Evolutionary conservation across 2,888 invertebrate genomes (phyloP).

Genomic region (Dendrolimus houi): DNA sequence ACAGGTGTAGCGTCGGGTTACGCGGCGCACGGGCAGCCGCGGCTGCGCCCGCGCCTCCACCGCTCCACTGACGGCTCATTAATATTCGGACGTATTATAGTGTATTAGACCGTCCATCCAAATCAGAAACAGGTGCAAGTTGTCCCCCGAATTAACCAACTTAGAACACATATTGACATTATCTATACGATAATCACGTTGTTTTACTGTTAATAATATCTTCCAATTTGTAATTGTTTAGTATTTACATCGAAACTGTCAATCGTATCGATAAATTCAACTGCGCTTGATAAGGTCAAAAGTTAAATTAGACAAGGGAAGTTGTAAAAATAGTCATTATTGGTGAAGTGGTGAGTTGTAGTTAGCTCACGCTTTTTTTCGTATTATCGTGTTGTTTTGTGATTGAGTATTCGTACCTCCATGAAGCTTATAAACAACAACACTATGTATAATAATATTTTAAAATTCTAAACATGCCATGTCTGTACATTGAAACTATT

Average conservation of each 20-base stretch:
- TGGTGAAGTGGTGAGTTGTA: neutral
- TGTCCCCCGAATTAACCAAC: conserved; percentile 43
- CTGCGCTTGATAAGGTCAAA: neutral
- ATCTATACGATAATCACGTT: conserved; percentile 50
- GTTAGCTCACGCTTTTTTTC: conserved; percentile 8
- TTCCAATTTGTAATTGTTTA: conserved; percentile 26
- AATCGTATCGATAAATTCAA: neutral
- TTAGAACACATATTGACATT: conserved; percentile 46
- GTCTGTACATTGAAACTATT: no score
- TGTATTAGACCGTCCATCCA: conserved; percentile 42
- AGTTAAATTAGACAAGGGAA: neutral
- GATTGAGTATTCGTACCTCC: conserved; percentile 30
- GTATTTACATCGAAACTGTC: neutral
- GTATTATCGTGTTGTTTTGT: conserved; percentile 26
- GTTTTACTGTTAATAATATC: conserved; percentile 42
- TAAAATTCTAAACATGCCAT: no score
- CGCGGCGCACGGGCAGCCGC: conserved; percentile 22
- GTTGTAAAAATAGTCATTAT: no score
- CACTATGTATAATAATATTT: conserved; percentile 16
- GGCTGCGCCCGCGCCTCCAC: conserved; percentile 14
- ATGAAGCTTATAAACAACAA: conserved; percentile 47
- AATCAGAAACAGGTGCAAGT: conserved; percentile 46
- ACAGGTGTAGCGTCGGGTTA: conserved; percentile 71
- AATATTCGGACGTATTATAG: conserved; percentile 45
- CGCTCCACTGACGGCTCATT: conserved; percentile 36